Percentiles rank a stretch among this genome's conserved stretches.
Evolutionary conservation across 2,113 vertebrate species (phyloP).

Genomic region (Chinchilla lanigera): DNA sequence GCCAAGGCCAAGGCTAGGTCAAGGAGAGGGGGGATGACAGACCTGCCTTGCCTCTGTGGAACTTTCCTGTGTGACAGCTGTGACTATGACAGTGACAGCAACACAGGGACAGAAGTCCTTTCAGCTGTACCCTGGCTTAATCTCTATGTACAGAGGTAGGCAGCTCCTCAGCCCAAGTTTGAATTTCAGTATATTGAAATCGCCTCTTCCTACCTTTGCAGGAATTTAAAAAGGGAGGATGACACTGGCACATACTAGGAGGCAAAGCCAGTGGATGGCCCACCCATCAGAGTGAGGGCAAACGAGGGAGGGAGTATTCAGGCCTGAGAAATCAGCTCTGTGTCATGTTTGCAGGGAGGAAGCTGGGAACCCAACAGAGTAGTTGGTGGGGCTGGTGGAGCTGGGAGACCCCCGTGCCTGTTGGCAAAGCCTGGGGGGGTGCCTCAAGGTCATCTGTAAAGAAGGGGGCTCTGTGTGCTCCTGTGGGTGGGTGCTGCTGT

Average conservation of each 20-base stretch:
- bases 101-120: fast-evolving
- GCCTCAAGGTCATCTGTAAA: too few species aligned
- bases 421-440: too few species aligned
- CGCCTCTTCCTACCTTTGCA: not conserved
- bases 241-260: not conserved
- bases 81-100: too few species aligned
- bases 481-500: not conserved
- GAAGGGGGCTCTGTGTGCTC: not conserved
- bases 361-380: not conserved
- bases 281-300: not conserved
- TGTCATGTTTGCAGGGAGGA: too few species aligned
- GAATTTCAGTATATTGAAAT: not conserved
- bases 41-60: not conserved
- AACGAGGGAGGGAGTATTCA: not conserved
- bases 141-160: not conserved
- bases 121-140: not conserved
- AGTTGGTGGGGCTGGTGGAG: not conserved
- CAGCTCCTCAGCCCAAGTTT: not conserved
- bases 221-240: not conserved
- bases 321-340: not conserved
- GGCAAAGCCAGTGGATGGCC: fast-evolving
- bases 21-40: not conserved
- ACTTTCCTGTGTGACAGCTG: fast-evolving
- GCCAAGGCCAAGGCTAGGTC: not conserved
- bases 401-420: fast-evolving